These are phyloP conservation scores for Chaetodon auriga DNA, from an alignment of 2,113 vertebrate genomes.

Conservation along the genomic window DNA sequence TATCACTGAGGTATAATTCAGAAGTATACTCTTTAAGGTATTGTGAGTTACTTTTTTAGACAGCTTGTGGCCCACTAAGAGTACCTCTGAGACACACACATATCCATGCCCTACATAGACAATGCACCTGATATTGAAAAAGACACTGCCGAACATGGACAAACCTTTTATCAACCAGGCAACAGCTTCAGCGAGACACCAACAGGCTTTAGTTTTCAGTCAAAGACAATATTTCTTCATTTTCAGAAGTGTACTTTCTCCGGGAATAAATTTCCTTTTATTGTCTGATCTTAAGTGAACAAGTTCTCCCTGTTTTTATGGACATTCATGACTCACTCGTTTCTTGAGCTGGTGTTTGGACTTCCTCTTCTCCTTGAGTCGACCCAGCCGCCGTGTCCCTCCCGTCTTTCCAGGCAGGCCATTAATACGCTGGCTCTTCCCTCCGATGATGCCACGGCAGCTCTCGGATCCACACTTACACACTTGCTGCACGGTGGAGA, in stretches of 20 bases:
- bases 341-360: constrained; percentile 99
- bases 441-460: constrained; percentile 98
- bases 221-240: background rate
- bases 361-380: constrained; percentile 97
- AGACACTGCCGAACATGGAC: background rate
- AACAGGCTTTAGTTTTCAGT: background rate
- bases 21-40: constrained; percentile 34
- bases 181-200: background rate
- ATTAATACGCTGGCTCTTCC: constrained; percentile 96
- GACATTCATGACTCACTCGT: constrained; percentile 84
- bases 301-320: background rate
- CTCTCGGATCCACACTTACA: constrained; percentile 96
- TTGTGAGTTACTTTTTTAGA: constrained; percentile 50
- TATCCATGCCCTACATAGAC: constrained; percentile 63
- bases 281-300: background rate
- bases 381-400: constrained; percentile 87
- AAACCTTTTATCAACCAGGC: too few relatives aligned
- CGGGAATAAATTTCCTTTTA: too few relatives aligned
- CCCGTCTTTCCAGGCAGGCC: constrained; percentile 88
- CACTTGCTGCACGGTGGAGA: constrained; percentile 87
- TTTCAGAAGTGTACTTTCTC: too few relatives aligned
- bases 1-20: constrained; percentile 18
- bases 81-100: constrained; percentile 60
- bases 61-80: constrained; percentile 45
- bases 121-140: constrained; percentile 42